A percentile compares a stretch with the other conserved stretches of the same genome.
These are phyloP conservation scores for Sceloporus undulatus DNA, from an alignment of 2,113 vertebrate species.

Conservation along the genomic window DNA sequence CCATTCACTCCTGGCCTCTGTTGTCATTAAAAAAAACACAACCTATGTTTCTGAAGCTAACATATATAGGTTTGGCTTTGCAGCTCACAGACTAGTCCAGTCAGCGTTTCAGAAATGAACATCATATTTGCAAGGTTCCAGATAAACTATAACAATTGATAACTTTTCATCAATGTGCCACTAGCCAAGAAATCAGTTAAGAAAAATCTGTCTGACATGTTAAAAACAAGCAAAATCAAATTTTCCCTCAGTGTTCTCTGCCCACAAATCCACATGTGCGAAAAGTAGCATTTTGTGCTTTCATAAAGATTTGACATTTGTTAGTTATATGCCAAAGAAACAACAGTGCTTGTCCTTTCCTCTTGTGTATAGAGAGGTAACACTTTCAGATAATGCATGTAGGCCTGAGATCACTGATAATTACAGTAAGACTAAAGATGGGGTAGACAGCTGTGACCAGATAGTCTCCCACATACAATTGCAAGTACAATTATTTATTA, in stretches of 20 bases:
- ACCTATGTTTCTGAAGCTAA: background rate
- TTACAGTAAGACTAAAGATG: background rate
- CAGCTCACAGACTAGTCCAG: background rate
- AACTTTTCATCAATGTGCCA: background rate
- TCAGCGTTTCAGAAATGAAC: background rate
- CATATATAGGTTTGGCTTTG: background rate
- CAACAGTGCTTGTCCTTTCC: background rate
- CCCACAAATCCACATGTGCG: background rate
- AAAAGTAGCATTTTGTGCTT: background rate
- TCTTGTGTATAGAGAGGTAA: background rate
- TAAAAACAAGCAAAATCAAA: background rate
- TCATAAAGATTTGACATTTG: background rate
- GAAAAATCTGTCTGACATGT: background rate
- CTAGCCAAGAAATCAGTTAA: background rate
- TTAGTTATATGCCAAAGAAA: background rate
- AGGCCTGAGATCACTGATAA: background rate
- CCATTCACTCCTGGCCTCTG: background rate
- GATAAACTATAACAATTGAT: background rate
- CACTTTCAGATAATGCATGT: background rate
- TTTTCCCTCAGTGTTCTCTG: background rate
- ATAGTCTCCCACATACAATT: background rate
- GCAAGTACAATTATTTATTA: background rate
- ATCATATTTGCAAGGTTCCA: background rate
- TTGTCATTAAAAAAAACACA: background rate
- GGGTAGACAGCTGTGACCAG: background rate